Conservation (phyloP, 2,113 vertebrate genomes). For the Seriola dumerili region DNA sequence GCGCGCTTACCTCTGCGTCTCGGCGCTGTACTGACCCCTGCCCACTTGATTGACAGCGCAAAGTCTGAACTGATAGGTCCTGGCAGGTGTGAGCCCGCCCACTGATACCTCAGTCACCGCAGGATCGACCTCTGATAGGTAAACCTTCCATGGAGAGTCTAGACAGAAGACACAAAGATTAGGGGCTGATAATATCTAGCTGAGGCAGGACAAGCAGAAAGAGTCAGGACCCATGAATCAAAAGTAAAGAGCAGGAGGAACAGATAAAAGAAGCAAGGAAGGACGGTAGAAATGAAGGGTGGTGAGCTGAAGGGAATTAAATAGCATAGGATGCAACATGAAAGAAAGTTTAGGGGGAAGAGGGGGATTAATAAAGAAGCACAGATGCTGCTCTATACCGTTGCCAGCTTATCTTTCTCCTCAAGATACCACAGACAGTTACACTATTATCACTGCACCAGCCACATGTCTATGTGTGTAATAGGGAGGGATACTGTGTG, state of each 20-base stretch:
- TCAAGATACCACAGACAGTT: slow-evolving; percentile 55
- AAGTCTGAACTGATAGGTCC: slow-evolving; percentile 96
- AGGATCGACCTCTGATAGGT: slow-evolving; percentile 89
- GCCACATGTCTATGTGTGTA: slow-evolving; percentile 21
- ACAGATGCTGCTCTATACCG: slow-evolving; percentile 46
- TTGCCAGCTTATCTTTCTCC: slow-evolving; percentile 50
- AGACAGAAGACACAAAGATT: slow-evolving; percentile 58
- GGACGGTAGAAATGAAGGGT: not conserved
- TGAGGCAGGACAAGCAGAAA: slow-evolving; percentile 53
- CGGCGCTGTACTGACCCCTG: slow-evolving; percentile 92
- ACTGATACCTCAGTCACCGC: slow-evolving; percentile 86
- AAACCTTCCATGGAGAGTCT: slow-evolving; percentile 98
- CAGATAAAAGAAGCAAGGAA: slow-evolving; percentile 27
- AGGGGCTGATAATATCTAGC: slow-evolving; percentile 59
- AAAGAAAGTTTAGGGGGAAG: slow-evolving; percentile 27
- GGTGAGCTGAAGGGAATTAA: slow-evolving; percentile 11
- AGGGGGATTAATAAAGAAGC: slow-evolving; percentile 41
- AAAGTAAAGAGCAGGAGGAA: slow-evolving; percentile 23
- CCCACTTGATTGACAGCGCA: slow-evolving; percentile 97
- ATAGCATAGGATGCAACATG: slow-evolving; percentile 11
- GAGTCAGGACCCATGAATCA: slow-evolving; percentile 54
- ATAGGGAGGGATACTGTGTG: slow-evolving; percentile 27
- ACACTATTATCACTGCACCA: slow-evolving; percentile 37
- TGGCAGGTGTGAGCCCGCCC: slow-evolving; percentile 92
- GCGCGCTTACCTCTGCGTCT: slow-evolving; percentile 91